Evolutionary conservation across 1,140 invertebrate genomes (phyloP).

Genomic region (Tetragonula clypearis): DNA sequence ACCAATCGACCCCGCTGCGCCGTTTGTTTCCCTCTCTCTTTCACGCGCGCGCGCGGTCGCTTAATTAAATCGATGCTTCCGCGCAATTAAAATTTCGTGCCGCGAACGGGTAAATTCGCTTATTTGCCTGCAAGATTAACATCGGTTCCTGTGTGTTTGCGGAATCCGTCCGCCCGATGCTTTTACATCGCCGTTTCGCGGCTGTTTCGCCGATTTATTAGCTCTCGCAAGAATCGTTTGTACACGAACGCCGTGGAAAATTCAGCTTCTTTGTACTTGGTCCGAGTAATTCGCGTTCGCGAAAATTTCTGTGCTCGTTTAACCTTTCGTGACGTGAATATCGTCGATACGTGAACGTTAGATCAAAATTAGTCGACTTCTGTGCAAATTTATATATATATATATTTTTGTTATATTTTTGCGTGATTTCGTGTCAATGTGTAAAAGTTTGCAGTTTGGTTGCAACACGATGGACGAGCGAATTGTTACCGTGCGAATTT

Average conservation of each 20-base stretch:
- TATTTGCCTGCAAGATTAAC: conserved; percentile 56
- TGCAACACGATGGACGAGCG: too few species aligned
- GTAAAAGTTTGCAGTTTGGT: too few species aligned
- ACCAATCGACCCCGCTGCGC: conserved; percentile 29
- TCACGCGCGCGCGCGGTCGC: conserved; percentile 12
- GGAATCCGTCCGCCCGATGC: background rate
- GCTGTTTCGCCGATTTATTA: background rate
- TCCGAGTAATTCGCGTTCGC: background rate
- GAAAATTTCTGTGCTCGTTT: too few species aligned
- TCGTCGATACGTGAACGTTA: too few species aligned
- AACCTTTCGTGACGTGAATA: too few species aligned
- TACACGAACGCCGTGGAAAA: too few species aligned
- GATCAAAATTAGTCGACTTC: too few species aligned
- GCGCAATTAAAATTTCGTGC: conserved; percentile 62
- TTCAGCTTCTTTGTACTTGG: too few species aligned
- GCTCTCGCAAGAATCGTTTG: background rate
- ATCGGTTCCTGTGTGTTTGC: conserved; percentile 15
- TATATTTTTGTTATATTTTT: too few species aligned
- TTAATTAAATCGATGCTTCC: conserved; percentile 63
- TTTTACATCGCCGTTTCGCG: background rate
- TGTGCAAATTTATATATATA: too few species aligned
- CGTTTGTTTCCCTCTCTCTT: conserved; percentile 16
- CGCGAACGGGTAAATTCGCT: conserved; percentile 44
- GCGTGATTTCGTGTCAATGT: too few species aligned
- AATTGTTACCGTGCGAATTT: too few species aligned